Percentiles rank a stretch among this genome's conserved stretches.
Evolutionary conservation across 2,888 invertebrate species (phyloP).

Genomic region (Griposia aprilina): DNA sequence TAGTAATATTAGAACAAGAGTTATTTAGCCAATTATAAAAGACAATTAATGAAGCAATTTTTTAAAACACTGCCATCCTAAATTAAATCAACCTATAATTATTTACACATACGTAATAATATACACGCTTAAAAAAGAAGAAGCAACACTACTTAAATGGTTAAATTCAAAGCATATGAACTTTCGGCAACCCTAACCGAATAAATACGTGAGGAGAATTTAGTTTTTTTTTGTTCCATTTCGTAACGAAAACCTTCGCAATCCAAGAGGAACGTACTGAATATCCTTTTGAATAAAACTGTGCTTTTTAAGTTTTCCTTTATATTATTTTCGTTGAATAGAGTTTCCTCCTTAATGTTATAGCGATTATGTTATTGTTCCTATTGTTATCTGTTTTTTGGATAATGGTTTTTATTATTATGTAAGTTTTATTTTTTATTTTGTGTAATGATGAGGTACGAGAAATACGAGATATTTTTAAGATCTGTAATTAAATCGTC

Average conservation of each 20-base stretch:
- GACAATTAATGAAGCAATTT: no score
- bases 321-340: conserved; percentile 51
- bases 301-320: conserved; percentile 52
- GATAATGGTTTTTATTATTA: neutral
- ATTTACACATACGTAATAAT: neutral
- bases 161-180: conserved; percentile 59
- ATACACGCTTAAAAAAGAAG: conserved; percentile 19
- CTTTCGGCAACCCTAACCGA: conserved; percentile 52
- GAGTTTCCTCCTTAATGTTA: conserved; percentile 34
- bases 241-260: conserved; percentile 53
- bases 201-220: conserved; percentile 65
- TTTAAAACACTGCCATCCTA: no score
- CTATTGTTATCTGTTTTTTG: conserved; percentile 27
- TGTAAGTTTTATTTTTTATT: no score
- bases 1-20: neutral
- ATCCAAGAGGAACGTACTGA: conserved; percentile 47
- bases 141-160: conserved; percentile 55
- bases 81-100: neutral
- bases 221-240: conserved; percentile 58
- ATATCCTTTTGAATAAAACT: conserved; percentile 61
- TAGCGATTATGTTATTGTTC: conserved; percentile 34
- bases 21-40: neutral
- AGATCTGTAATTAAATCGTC: neutral
- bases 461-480: neutral
- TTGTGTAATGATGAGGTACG: no score